Percentiles rank a stretch among this genome's conserved stretches.
phyloP scores from a whole-genome alignment of 2,113 vertebrate species.

The Pithys albifrons region DNA sequence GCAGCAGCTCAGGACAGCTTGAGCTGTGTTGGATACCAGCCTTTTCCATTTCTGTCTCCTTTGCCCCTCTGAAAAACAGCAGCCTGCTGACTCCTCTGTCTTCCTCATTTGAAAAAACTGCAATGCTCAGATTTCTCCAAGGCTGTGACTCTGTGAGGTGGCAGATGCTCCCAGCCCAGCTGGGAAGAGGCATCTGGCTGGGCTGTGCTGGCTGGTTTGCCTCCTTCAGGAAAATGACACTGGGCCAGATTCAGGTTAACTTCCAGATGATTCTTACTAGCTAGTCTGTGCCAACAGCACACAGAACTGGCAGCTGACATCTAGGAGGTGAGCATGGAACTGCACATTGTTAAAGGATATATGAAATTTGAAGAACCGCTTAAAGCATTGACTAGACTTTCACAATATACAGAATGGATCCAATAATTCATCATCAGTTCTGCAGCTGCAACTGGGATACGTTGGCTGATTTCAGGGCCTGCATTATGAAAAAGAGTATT shows the following conservation, averaged over 20 bases:
- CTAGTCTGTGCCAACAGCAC: background rate
- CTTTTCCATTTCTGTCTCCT: background rate
- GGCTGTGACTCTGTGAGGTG: accelerated
- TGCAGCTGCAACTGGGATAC: background rate
- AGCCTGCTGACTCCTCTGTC: background rate
- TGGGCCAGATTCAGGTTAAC: background rate
- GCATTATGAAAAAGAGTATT: background rate
- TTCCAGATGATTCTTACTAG: background rate
- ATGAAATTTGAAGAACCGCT: background rate
- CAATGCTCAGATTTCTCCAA: background rate
- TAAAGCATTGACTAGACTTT: background rate
- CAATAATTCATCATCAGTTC: background rate
- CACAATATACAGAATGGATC: background rate
- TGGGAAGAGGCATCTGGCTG: background rate
- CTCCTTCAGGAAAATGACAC: background rate
- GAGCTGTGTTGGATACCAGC: background rate
- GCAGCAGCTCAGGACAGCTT: background rate
- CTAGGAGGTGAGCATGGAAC: background rate
- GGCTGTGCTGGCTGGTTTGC: background rate
- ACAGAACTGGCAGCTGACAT: background rate
- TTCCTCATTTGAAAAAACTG: background rate
- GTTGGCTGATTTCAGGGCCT: background rate
- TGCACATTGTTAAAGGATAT: background rate
- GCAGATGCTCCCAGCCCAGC: slow-evolving; percentile 25
- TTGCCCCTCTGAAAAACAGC: background rate